Evolutionary conservation across 2,888 invertebrate species (phyloP).

Genomic region (Microctonus aethiopoides): DNA sequence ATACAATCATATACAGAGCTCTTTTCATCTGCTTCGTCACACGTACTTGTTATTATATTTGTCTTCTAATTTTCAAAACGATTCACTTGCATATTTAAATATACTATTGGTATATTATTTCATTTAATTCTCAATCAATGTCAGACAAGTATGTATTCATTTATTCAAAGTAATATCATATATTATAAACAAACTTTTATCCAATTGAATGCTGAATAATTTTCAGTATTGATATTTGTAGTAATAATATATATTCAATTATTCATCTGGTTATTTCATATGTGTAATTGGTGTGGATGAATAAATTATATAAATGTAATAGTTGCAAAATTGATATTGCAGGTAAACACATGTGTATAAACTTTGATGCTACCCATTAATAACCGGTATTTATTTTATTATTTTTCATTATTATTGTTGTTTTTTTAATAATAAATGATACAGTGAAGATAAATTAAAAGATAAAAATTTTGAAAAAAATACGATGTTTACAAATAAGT

Average conservation of each 20-base stretch:
- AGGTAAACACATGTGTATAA: too few species aligned
- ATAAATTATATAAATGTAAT: neutral
- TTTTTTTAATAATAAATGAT: neutral
- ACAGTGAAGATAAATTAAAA: neutral
- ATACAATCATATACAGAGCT: too few species aligned
- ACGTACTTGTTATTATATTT: neutral
- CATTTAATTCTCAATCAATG: too few species aligned
- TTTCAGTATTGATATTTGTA: neutral
- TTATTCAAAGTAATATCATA: too few species aligned
- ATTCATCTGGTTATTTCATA: neutral
- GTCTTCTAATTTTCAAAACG: neutral
- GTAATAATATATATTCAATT: neutral
- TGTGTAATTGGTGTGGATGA: neutral
- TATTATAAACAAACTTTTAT: too few species aligned
- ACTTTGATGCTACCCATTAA: neutral
- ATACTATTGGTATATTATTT: neutral
- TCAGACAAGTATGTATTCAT: neutral
- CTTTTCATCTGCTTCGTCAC: neutral
- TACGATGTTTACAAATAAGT: neutral
- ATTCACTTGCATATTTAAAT: neutral
- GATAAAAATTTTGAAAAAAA: neutral
- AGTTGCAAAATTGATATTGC: neutral
- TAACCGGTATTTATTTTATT: neutral
- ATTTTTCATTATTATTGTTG: too few species aligned
- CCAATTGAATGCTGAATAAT: neutral